Evolutionary conservation across 1,140 invertebrate genomes (phyloP).

Genomic region (Anoplophora glabripennis): DNA sequence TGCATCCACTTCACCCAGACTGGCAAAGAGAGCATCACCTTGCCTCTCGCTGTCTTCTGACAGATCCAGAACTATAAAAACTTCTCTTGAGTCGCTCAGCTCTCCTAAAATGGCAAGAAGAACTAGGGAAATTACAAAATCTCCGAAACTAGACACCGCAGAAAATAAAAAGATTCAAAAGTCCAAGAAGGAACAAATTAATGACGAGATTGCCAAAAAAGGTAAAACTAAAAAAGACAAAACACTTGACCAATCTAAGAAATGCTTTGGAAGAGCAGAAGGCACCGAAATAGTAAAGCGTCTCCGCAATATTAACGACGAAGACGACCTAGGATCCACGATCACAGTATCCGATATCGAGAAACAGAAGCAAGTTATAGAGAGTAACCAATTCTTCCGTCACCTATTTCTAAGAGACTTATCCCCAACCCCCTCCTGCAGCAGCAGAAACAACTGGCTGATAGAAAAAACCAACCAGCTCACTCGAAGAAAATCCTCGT

Average conservation of each 20-base stretch:
- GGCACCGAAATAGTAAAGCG: conserved; percentile 38
- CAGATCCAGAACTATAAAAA: conserved; percentile 29
- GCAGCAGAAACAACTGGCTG: conserved; percentile 54
- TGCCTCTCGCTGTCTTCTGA: conserved; percentile 31
- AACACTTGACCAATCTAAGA: conserved; percentile 29
- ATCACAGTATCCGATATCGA: conserved; percentile 51
- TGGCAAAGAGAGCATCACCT: conserved; percentile 15
- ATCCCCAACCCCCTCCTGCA: conserved; percentile 42
- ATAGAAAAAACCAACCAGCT: conserved; percentile 63
- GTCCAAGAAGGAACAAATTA: conserved; percentile 42
- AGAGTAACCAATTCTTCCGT: conserved; percentile 67
- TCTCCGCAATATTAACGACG: conserved; percentile 20
- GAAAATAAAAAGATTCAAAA: conserved; percentile 26
- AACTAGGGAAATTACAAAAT: conserved; percentile 3
- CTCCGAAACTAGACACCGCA: not conserved
- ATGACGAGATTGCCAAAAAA: conserved; percentile 40
- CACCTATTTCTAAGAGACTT: conserved; percentile 62
- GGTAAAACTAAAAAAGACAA: conserved; percentile 41
- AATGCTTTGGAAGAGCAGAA: conserved; percentile 33
- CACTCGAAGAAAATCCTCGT: conserved; percentile 51
- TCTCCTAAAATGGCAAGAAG: conserved; percentile 25
- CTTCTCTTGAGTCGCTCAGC: conserved; percentile 42
- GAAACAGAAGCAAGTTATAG: conserved; percentile 55
- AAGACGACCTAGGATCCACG: conserved; percentile 27
- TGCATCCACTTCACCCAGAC: conserved; percentile 15